phyloP scores from a whole-genome alignment of 2,797 vertebrate genomes.

The Lophius americanus region DNA sequence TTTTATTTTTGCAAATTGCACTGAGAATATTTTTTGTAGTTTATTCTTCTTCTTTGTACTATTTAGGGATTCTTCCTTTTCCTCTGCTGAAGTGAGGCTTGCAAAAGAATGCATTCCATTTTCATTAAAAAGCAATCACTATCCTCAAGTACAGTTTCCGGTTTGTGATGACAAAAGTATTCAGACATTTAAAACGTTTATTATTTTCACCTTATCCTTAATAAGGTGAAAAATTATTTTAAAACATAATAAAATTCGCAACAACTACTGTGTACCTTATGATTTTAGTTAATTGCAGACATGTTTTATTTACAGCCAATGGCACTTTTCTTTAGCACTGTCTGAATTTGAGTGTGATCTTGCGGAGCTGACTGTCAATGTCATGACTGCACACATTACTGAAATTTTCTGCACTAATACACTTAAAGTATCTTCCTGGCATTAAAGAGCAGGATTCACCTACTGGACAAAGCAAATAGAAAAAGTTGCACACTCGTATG shows the following conservation, averaged over 20 bases:
- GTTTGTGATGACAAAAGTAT: not conserved
- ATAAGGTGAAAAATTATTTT: no score
- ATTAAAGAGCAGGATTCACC: not conserved
- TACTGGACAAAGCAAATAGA: not conserved
- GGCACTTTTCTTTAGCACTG: not conserved
- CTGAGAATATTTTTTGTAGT: not conserved
- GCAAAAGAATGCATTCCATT: not conserved
- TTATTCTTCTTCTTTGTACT: not conserved
- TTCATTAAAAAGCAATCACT: no score
- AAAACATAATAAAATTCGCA: not conserved
- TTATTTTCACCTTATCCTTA: no score
- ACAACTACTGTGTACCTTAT: not conserved
- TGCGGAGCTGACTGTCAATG: not conserved
- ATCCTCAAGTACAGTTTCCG: not conserved
- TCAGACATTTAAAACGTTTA: conserved; percentile 6
- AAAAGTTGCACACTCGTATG: not conserved
- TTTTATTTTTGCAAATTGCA: not conserved
- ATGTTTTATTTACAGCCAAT: conserved; percentile 5
- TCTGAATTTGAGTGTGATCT: not conserved
- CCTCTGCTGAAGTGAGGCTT: conserved; percentile 1
- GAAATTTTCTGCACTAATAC: no score
- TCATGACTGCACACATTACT: not conserved
- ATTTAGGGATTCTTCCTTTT: conserved; percentile 18
- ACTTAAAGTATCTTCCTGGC: not conserved
- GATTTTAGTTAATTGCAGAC: conserved; percentile 9